These are phyloP conservation scores for Euspilapteryx auroguttella DNA, from an alignment of 2,888 invertebrate genomes.

Conservation along the genomic window DNA sequence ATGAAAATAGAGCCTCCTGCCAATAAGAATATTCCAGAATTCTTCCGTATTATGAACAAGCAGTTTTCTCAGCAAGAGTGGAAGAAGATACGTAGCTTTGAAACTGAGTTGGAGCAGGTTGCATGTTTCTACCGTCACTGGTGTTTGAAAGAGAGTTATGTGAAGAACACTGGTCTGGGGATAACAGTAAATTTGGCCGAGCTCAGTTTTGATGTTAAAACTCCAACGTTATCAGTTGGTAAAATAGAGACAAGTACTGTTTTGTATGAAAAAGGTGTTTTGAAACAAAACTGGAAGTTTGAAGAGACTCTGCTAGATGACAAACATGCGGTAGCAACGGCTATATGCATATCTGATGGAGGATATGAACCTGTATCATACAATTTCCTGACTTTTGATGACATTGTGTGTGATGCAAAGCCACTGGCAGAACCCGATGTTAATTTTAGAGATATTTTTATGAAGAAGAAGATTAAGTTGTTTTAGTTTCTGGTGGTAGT, in stretches of 20 bases:
- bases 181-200: conserved; percentile 75
- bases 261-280: conserved; percentile 62
- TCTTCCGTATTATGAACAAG: conserved; percentile 85
- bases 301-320: conserved; percentile 80
- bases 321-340: conserved; percentile 79
- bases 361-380: conserved; percentile 38
- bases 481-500: no score
- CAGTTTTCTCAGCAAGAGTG: conserved; percentile 85
- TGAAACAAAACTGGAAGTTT: conserved; percentile 71
- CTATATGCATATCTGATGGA: conserved; percentile 35
- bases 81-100: conserved; percentile 65
- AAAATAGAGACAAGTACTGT: conserved; percentile 64
- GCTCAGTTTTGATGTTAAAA: conserved; percentile 73
- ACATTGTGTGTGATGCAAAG: conserved; percentile 59
- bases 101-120: conserved; percentile 66
- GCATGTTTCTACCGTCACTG: conserved; percentile 85
- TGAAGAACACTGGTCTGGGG: conserved; percentile 88
- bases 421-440: conserved; percentile 44
- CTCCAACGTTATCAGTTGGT: conserved; percentile 40
- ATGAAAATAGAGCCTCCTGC: conserved; percentile 83
- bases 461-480: conserved; percentile 57
- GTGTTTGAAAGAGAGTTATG: conserved; percentile 94
- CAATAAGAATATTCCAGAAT: conserved; percentile 73
- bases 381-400: conserved; percentile 57
- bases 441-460: conserved; percentile 57